Conservation (phyloP, 2,797 vertebrate genomes). For the Myotis vivesi region DNA sequence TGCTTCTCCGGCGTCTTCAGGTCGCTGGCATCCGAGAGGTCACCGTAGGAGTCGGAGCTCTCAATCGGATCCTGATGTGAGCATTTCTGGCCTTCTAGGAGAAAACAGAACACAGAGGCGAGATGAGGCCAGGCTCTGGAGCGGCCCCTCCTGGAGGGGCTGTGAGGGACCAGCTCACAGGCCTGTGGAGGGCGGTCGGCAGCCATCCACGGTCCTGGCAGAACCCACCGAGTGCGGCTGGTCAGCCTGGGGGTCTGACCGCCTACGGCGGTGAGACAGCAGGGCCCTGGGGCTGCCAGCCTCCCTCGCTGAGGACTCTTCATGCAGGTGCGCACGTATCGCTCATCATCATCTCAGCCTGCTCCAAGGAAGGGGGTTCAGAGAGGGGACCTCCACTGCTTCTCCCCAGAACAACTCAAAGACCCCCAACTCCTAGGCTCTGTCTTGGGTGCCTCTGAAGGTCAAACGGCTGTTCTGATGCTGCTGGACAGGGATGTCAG, state of each 20-base stretch:
- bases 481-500: not conserved
- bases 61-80: constrained; percentile 97
- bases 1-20: constrained; percentile 95
- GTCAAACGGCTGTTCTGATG: not conserved
- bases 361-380: constrained; percentile 28
- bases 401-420: not conserved
- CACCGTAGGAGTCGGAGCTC: constrained; percentile 95
- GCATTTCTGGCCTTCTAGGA: constrained; percentile 95
- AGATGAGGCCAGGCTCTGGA: constrained; percentile 63
- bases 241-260: constrained; percentile 86
- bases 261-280: constrained; percentile 82
- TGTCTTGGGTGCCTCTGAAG: not conserved
- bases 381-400: not conserved
- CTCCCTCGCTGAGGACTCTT: constrained; percentile 41
- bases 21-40: constrained; percentile 94
- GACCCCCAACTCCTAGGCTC: not conserved
- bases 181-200: constrained; percentile 68
- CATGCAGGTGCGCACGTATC: constrained; percentile 41
- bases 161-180: constrained; percentile 55
- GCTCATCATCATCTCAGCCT: constrained; percentile 63
- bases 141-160: constrained; percentile 52
- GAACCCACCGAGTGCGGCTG: constrained; percentile 84
- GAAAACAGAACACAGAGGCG: constrained; percentile 73
- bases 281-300: constrained; percentile 71
- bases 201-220: constrained; percentile 86